phyloP scores from a whole-genome alignment of 2,113 vertebrate species.

The Eurystomus gularis region DNA sequence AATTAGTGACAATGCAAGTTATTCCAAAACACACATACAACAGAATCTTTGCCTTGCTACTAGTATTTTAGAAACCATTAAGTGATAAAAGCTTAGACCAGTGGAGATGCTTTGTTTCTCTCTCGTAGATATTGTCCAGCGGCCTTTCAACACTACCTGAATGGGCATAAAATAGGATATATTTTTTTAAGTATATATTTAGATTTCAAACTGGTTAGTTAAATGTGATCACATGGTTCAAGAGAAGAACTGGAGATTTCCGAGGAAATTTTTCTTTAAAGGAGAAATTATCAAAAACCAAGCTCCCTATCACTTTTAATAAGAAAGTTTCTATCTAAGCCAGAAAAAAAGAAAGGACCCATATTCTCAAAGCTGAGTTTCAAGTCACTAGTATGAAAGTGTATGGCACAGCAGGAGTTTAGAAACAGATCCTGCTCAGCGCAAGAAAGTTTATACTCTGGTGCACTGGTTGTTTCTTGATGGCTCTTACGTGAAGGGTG shows the following conservation, averaged over 20 bases:
- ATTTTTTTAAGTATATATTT: not conserved
- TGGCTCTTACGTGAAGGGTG: not conserved
- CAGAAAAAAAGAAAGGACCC: not conserved
- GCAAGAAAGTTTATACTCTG: not conserved
- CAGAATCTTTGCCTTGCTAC: not conserved
- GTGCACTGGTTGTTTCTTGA: not conserved
- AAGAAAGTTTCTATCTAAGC: not conserved
- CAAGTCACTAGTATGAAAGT: not conserved
- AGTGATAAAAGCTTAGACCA: not conserved
- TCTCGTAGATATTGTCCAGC: not conserved
- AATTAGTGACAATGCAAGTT: not conserved
- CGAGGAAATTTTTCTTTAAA: not conserved
- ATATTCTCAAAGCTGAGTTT: not conserved
- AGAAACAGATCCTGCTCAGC: not conserved
- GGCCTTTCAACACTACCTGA: not conserved
- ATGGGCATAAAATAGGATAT: not conserved
- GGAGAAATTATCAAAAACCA: rapidly evolving
- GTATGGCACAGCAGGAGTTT: not conserved
- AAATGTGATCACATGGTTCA: not conserved
- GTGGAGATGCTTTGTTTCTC: not conserved
- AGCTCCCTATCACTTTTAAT: not conserved
- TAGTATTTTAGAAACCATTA: not conserved
- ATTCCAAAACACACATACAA: not conserved
- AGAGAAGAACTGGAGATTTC: not conserved
- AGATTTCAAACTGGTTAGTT: not conserved